Conservation (phyloP, 92 coral and sea anemone genomes). For the Porites lobata region DNA sequence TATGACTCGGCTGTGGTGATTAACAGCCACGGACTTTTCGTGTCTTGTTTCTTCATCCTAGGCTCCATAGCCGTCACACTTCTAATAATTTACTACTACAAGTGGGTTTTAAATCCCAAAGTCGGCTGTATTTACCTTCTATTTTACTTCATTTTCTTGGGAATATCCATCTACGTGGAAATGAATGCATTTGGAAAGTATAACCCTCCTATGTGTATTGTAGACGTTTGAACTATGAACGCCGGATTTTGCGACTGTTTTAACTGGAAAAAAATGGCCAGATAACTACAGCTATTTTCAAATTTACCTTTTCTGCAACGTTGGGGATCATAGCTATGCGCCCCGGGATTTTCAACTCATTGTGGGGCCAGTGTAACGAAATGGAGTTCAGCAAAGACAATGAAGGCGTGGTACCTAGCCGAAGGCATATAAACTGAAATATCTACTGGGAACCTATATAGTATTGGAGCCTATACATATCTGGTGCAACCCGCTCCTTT, state of each 20-base stretch:
- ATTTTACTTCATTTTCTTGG: constrained; percentile 89
- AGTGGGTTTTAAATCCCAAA: constrained; percentile 89
- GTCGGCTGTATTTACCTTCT: constrained; percentile 92
- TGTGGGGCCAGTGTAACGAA: no score
- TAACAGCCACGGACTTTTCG: constrained; percentile 95
- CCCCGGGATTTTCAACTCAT: no score
- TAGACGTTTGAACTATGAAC: constrained; percentile 53
- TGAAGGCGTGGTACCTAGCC: no score
- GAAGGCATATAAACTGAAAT: no score
- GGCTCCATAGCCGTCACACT: constrained; percentile 93
- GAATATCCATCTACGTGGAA: constrained; percentile 91
- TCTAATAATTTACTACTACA: constrained; percentile 84
- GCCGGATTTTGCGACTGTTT: background rate
- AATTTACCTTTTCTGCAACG: no score
- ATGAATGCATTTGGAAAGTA: constrained; percentile 91
- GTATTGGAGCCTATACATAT: no score
- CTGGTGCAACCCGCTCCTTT: no score
- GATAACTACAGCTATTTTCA: no score
- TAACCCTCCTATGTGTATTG: constrained; percentile 97
- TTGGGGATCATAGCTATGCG: no score
- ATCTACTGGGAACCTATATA: no score
- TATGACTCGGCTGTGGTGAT: constrained; percentile 91
- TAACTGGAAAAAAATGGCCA: background rate
- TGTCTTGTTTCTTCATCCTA: constrained; percentile 96
- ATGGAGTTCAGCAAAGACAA: no score